Conservation (phyloP, 1,140 invertebrate genomes). For the Charaxes varanes region DNA sequence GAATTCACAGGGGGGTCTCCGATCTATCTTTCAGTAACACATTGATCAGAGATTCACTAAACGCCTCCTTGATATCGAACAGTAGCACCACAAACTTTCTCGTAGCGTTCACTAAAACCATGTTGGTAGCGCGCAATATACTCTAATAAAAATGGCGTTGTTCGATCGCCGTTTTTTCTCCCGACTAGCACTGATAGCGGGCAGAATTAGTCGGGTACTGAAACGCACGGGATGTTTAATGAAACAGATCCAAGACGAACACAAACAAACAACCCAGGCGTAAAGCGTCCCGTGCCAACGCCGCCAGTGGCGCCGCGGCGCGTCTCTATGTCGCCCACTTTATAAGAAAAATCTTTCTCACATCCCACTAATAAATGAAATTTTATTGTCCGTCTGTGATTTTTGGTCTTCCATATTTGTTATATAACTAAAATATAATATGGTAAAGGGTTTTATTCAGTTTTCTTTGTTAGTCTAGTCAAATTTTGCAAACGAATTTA, state of each 20-base stretch:
- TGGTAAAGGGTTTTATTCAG: too few relatives aligned
- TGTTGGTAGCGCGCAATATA: conserved; percentile 23
- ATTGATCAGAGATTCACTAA: conserved; percentile 66
- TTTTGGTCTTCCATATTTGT: too few relatives aligned
- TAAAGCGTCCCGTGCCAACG: conserved; percentile 54
- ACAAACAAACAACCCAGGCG: conserved; percentile 55
- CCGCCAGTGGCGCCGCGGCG: conserved; percentile 48
- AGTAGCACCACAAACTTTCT: conserved; percentile 53
- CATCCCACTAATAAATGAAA: too few relatives aligned
- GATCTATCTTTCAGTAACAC: conserved; percentile 59
- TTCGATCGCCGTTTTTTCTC: conserved; percentile 29
- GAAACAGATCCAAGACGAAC: conserved; percentile 65
- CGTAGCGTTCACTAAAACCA: conserved; percentile 45
- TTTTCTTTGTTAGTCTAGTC: too few relatives aligned
- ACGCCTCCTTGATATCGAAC: conserved; percentile 65
- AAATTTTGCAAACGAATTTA: too few relatives aligned
- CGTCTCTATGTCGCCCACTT: conserved; percentile 44
- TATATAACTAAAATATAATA: too few relatives aligned
- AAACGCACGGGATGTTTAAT: conserved; percentile 61
- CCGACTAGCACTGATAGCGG: conserved; percentile 44
- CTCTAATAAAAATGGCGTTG: conserved; percentile 40
- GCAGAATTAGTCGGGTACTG: conserved; percentile 60
- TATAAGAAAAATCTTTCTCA: too few relatives aligned
- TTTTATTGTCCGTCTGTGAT: too few relatives aligned
- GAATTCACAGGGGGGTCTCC: conserved; percentile 45